phyloP scores from a whole-genome alignment of 2,113 vertebrate species.

The Aegotheles bennettii region DNA sequence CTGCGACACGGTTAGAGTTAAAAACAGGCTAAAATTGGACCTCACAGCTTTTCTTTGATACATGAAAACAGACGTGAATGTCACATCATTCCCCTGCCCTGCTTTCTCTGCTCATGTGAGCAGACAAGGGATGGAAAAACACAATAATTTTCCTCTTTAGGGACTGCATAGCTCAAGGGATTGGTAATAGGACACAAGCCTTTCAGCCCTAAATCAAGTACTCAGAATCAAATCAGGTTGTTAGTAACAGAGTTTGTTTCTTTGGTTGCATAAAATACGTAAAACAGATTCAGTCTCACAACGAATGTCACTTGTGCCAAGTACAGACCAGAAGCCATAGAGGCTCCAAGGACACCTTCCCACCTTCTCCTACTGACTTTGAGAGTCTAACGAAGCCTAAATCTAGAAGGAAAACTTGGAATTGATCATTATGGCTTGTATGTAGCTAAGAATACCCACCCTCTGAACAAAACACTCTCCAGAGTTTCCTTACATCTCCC shows the following conservation, averaged over 20 bases:
- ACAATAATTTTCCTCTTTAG: slow-evolving; percentile 8
- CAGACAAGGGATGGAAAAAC: slow-evolving; percentile 25
- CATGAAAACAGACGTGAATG: not conserved
- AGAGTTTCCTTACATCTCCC: not conserved
- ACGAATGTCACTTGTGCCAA: not conserved
- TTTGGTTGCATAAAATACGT: not conserved
- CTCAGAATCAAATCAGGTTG: slow-evolving; percentile 44
- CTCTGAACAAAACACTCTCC: not conserved
- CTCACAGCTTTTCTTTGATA: not conserved
- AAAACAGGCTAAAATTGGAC: not conserved
- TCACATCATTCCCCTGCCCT: not conserved
- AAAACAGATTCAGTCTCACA: not conserved
- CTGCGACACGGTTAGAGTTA: not conserved
- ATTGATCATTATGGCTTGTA: accelerated
- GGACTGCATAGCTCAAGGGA: slow-evolving; percentile 43
- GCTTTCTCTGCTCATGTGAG: not conserved
- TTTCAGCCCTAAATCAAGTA: slow-evolving; percentile 44
- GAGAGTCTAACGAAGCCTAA: not conserved
- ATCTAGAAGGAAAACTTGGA: not conserved
- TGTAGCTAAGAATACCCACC: not conserved
- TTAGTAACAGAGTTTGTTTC: not conserved
- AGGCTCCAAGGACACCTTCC: not conserved
- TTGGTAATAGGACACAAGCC: slow-evolving; percentile 20
- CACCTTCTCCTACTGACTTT: not conserved
- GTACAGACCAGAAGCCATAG: not conserved